These are phyloP conservation scores for Ceuthmochares aereus DNA, from an alignment of 2,113 vertebrate genomes.

Conservation along the genomic window DNA sequence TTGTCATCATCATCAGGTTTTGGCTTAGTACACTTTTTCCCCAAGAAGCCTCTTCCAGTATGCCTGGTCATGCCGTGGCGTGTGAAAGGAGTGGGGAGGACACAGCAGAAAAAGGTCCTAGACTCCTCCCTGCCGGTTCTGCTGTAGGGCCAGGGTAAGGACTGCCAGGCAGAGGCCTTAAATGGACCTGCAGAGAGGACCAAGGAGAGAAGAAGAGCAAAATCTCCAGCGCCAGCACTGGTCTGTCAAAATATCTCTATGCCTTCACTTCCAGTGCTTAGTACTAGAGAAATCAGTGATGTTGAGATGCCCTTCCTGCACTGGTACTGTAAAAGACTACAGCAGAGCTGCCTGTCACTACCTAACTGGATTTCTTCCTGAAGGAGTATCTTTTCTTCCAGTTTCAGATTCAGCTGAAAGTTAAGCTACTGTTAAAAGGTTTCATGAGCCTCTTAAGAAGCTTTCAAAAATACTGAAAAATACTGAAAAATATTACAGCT, in stretches of 20 bases:
- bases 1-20: background rate
- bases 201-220: background rate
- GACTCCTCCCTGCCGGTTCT: background rate
- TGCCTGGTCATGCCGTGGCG: background rate
- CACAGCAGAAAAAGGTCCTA: background rate
- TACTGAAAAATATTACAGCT: background rate
- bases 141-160: background rate
- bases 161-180: background rate
- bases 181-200: background rate
- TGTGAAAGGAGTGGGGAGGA: rapidly evolving
- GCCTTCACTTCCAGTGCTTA: background rate
- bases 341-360: background rate
- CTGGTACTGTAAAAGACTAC: background rate
- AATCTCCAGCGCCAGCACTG: background rate
- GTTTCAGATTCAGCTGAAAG: background rate
- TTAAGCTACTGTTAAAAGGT: background rate
- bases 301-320: background rate
- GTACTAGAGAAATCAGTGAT: background rate
- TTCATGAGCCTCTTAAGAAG: background rate
- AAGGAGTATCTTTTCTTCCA: background rate
- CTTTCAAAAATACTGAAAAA: background rate
- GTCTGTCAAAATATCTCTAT: background rate
- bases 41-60: background rate
- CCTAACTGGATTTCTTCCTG: background rate
- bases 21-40: background rate